Percentiles rank a stretch among this genome's conserved stretches.
phyloP scores from a whole-genome alignment of 1,140 invertebrate species.

The Teleopsis dalmanni region DNA sequence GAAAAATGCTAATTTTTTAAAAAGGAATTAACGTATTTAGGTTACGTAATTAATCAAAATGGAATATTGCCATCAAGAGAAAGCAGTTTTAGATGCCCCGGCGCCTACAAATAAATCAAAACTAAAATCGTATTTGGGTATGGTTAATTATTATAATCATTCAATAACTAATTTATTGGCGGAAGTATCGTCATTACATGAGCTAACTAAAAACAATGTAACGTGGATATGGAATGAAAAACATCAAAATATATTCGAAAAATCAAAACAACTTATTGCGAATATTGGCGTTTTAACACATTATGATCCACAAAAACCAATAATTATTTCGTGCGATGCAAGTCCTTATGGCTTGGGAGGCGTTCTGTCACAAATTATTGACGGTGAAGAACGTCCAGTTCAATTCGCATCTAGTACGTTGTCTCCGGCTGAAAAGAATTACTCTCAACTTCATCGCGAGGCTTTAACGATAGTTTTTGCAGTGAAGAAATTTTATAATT shows the following conservation, averaged over 20 bases:
- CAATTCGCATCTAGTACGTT: constrained; percentile 13
- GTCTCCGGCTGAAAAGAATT: constrained; percentile 16
- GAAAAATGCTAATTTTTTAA: constrained; percentile 24
- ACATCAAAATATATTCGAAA: constrained; percentile 2
- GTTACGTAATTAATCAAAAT: neutral
- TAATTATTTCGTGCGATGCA: constrained; percentile 11
- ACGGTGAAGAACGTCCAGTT: constrained; percentile 24
- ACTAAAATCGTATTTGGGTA: constrained; percentile 4
- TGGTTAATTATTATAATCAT: constrained; percentile 11
- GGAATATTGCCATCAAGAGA: neutral
- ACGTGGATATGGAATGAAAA: constrained; percentile 5
- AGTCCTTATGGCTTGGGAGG: constrained; percentile 7
- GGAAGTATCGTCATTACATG: neutral
- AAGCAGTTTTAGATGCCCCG: constrained; percentile 2
- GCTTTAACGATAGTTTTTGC: constrained; percentile 44
- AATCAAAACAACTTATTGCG: constrained; percentile 1
- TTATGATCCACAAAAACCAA: constrained; percentile 15
- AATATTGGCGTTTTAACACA: constrained; percentile 8
- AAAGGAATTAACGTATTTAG: constrained; percentile 7
- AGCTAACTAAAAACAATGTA: constrained; percentile 5
- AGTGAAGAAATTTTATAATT: constrained; percentile 46
- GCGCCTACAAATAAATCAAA: constrained; percentile 4
- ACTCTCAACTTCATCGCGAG: constrained; percentile 46
- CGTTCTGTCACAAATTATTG: constrained; percentile 13
- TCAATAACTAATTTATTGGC: constrained; percentile 7